phyloP scores from a whole-genome alignment of 2,797 vertebrate genomes.

The Esox lucius region DNA sequence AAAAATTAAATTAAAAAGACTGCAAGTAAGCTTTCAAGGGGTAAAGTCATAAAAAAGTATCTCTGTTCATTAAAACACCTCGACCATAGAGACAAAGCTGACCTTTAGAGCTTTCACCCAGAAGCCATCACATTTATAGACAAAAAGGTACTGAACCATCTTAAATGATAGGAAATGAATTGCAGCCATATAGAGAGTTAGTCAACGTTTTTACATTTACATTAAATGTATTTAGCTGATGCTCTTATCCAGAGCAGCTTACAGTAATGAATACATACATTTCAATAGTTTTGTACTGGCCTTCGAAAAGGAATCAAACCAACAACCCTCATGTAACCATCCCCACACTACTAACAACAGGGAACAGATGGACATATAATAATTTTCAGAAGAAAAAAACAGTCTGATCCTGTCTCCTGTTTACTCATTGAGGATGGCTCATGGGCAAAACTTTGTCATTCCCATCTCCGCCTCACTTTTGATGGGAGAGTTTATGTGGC shows the following conservation, averaged over 20 bases:
- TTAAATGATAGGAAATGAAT: constrained; percentile 33
- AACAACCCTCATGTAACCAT: no score
- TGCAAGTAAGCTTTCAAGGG: neutral
- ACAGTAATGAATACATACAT: no score
- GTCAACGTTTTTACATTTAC: neutral
- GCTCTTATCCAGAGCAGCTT: no score
- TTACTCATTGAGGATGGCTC: constrained; percentile 59
- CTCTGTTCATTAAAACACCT: constrained; percentile 56
- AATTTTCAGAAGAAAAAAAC: constrained; percentile 38
- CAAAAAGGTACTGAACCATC: constrained; percentile 2
- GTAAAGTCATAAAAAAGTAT: constrained; percentile 48
- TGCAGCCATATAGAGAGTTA: constrained; percentile 39
- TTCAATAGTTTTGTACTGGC: no score
- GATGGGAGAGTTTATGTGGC: constrained; percentile 48
- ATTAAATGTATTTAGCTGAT: no score
- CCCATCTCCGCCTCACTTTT: constrained; percentile 50
- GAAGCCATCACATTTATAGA: constrained; percentile 30
- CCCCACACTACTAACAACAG: no score
- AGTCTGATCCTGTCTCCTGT: constrained; percentile 23
- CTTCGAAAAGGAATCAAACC: no score
- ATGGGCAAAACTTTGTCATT: constrained; percentile 48
- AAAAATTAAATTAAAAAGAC: neutral
- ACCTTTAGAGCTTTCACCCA: constrained; percentile 45
- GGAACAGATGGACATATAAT: neutral
- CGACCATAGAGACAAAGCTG: constrained; percentile 35